Evolutionary conservation across 1,140 invertebrate species (phyloP).

Genomic region (Drosophila nikananu): DNA sequence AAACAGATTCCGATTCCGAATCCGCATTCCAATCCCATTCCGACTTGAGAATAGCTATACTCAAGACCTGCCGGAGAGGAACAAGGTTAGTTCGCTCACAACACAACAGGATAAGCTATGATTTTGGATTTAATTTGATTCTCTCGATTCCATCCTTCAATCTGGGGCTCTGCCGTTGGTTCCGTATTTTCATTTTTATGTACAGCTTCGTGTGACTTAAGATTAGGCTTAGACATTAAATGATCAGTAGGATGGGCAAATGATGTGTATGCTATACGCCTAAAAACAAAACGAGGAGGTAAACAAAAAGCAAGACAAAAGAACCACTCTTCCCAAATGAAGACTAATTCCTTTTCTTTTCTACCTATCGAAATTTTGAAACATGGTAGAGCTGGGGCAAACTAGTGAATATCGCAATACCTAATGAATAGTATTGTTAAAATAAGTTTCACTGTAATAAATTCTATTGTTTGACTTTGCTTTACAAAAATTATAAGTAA

Average conservation of each 20-base stretch:
- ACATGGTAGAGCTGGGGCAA: constrained; percentile 2
- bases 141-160: constrained; percentile 45
- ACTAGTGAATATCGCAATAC: neutral
- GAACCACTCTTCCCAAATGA: constrained; percentile 12
- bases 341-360: neutral
- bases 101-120: constrained; percentile 85
- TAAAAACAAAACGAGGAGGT: constrained; percentile 36
- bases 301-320: constrained; percentile 26
- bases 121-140: constrained; percentile 60
- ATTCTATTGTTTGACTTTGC: neutral
- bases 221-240: constrained; percentile 68
- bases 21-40: constrained; percentile 22
- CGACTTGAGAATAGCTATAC: constrained; percentile 79
- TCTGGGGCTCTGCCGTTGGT: constrained; percentile 25
- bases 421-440: neutral
- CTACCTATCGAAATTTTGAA: constrained; percentile 17
- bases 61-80: constrained; percentile 86
- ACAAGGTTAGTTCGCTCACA: constrained; percentile 86
- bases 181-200: constrained; percentile 36
- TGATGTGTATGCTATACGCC: constrained; percentile 28
- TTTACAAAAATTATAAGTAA: neutral
- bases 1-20: constrained; percentile 53
- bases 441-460: neutral
- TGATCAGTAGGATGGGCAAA: constrained; percentile 55
- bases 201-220: constrained; percentile 61